Base-by-base conservation (phyloP, 2,113 vertebrate species). In the Brachyistius frenatus region DNA sequence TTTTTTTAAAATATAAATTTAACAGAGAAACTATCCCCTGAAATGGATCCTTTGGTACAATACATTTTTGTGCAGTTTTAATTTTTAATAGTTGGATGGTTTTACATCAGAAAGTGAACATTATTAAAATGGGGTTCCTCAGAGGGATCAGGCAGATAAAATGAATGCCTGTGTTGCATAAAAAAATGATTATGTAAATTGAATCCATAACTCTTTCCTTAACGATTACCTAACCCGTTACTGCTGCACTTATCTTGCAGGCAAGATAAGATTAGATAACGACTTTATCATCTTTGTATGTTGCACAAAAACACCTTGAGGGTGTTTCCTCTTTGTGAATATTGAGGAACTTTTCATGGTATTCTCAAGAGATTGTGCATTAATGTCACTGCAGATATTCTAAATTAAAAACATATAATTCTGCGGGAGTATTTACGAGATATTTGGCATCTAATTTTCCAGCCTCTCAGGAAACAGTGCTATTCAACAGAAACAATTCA, bases 271-370 rank as follows among this genome's bases (percentile, higher is more conserved):
- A 73, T 73, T 58, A 76, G 31, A 75, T 87, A 31, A 52, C 0
- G 1, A 33, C 55, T 80, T 66, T 30, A 66, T 63, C 13, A 49
- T 71, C 11, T 55, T 63, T 70, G 37, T 55, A 23, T 54, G 39
- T 11, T 79, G 52, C 52, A 82, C 47, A 67, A 57, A 81, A 69
- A 72, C 57, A 68, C 46, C 61, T 74, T 35, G 5, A 71, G 66
- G 73, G 23, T 36, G 10, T 65, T 74, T 76, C 32, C 7, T 66
- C n/a, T 35, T 10, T 14, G 55, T 70, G 50, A 81, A 79, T 76
- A 76, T 81, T 44, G 15, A 86, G 4, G 15, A 56, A 3, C 53
- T 71, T 41, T 63, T 52, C 55, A 1, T 30, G 7, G 9, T 13
- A 6, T 39, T 11, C 53, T 41, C 5, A 2, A 23, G 72, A 31